Base-by-base conservation (phyloP, 2,888 invertebrate genomes). In the Pseudanteris insignis region DNA sequence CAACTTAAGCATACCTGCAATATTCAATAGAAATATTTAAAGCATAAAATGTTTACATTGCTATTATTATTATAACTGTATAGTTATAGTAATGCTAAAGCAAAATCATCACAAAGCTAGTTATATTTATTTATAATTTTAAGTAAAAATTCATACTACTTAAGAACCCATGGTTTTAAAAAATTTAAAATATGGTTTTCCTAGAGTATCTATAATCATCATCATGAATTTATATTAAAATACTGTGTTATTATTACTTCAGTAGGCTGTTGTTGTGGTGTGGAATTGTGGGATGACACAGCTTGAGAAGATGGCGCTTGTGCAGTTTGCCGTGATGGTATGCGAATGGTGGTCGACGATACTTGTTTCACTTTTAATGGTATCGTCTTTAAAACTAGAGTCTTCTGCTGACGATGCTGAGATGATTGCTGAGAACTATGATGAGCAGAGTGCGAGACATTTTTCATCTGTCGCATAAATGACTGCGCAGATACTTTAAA, bases 1-100 rank as follows among this genome's bases (percentile, higher is more conserved):
- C 91, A 91, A 72, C 90, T 84, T 37, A 91, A 87, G 74, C 89
- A 89, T 68, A 89, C 89, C 82, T 89, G 85, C 3, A 38, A 46
- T n/a, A n/a, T 18, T 40, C 13, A 32, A 18, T 6, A 18, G 6
- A 18, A n/a, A 29, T 4, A 33, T 8, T n/a, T 33, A n/a, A 8
- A 12, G 7, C 7, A n/a, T n/a, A n/a, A n/a, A n/a, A n/a, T n/a
- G n/a, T n/a, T n/a, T n/a, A n/a, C n/a, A n/a, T 15, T 18, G 21
- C 6, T 24, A 11, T 12, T 26, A 26, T 5, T 26, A 21, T 5
- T 21, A 21, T 21, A n/a, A n/a, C n/a, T n/a, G n/a, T n/a, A n/a
- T n/a, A n/a, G n/a, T n/a, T n/a, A n/a, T n/a, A n/a, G n/a, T n/a
- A n/a, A n/a, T n/a, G n/a, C n/a, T n/a, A n/a, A n/a, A n/a, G n/a